phyloP scores from a whole-genome alignment of 2,888 invertebrate species.

The Chesias legatella region DNA sequence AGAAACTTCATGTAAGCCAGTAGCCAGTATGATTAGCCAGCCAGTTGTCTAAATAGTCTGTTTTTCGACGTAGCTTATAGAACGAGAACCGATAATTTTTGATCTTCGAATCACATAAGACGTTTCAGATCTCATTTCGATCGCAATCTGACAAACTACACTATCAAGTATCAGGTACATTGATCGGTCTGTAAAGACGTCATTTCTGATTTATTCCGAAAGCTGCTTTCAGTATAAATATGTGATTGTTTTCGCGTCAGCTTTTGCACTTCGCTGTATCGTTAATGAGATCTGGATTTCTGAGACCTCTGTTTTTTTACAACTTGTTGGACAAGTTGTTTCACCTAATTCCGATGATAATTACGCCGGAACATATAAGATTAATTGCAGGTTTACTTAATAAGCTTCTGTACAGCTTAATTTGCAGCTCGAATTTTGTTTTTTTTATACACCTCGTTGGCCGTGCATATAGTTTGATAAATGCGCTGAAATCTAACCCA shows the following conservation, averaged over 20 bases:
- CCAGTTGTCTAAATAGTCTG: no score
- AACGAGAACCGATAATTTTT: no score
- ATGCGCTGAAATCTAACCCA: no score
- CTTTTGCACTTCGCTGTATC: conserved; percentile 74
- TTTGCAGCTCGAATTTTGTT: conserved; percentile 3
- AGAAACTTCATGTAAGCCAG: no score
- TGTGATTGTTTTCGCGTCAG: conserved; percentile 70
- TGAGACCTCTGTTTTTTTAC: conserved; percentile 47
- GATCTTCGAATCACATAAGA: no score
- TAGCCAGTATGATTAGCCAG: no score
- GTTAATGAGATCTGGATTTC: conserved; percentile 57
- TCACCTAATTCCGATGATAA: conserved; percentile 69
- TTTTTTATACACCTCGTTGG: no score
- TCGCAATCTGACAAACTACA: no score
- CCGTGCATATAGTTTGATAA: no score
- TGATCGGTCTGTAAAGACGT: conserved; percentile 37
- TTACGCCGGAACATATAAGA: conserved; percentile 61
- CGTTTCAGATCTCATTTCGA: no score
- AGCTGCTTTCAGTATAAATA: conserved; percentile 64
- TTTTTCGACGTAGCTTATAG: no score
- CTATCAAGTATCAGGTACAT: no score
- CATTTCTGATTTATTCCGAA: conserved; percentile 49
- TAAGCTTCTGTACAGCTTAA: conserved; percentile 14
- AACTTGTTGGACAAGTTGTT: conserved; percentile 50
- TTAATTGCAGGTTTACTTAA: conserved; percentile 42